Evolutionary conservation across 2,888 invertebrate genomes (phyloP), one percentile per base, ranked within the genome.

Genomic region (Volucella inflata): DNA sequence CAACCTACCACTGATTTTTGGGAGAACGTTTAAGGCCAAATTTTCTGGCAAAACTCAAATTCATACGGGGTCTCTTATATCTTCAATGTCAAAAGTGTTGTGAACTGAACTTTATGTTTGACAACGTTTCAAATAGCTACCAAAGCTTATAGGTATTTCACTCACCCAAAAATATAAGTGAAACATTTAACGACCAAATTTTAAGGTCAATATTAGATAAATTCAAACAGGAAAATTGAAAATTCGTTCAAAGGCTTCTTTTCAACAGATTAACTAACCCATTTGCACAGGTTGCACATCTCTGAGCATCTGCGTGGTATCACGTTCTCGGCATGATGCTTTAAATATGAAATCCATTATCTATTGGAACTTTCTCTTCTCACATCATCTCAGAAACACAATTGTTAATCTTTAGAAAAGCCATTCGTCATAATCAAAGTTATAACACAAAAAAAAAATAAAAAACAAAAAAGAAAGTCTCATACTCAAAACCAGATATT

Each of bases 321-420:
- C 85, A 85, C 85, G 85, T 81, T 72, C 76, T 62, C 55, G 76
- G 57, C 62, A 30, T 50, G 81, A 72, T 72, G 85, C 85, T 85
- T 85, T 85, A 85, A 85, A 85, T 85, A 85, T 76, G 76, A 85
- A 68, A 77, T 57, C 55, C 71, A 85, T 81, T 81, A 77, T 72
- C 67, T 59, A 36, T 16, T n/a, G 16, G 36, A 85, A 72, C 67
- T 85, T 80, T 77, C 76, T 77, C 77, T 81, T 76, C 8, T 53
- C 16, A n/a, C 53, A 44, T 44, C 70, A 72, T 59, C 70, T 46
- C 46, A 38, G 17, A 38, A 48, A 50, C 64, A 64, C 17, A 10
- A 55, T 12, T 38, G 50, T 12, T 64, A 14, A 62, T 70, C 68
- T 51, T 21, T 14, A 53, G 57, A 53, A 53, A 72, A 83, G 57